A percentile compares a stretch with the other conserved stretches of the same genome.
phyloP scores from a whole-genome alignment of 2,113 vertebrate species.

The Puma concolor region DNA sequence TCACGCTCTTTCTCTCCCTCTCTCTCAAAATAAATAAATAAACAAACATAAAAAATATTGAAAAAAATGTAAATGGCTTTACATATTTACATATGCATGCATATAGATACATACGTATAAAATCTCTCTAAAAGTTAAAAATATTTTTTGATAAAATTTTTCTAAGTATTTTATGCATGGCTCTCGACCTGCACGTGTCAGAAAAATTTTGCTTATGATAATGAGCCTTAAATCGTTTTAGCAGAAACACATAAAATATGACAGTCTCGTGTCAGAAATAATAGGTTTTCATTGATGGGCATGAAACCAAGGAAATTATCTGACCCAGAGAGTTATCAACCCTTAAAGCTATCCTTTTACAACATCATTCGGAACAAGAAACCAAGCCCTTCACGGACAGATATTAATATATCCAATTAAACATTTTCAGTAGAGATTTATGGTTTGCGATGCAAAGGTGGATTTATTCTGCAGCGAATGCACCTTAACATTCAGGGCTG shows the following conservation, averaged over 20 bases:
- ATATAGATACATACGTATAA: not conserved
- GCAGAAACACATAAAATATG: not conserved
- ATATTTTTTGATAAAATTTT: not conserved
- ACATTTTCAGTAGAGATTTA: not conserved
- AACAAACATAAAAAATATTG: no score
- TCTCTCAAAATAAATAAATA: no score
- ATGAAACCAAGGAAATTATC: constrained; percentile 25
- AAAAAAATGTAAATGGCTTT: not conserved
- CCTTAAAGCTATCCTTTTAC: not conserved
- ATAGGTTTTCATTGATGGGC: not conserved
- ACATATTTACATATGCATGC: not conserved
- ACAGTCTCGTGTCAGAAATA: not conserved
- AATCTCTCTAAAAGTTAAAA: not conserved
- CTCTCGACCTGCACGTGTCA: not conserved
- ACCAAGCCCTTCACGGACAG: not conserved
- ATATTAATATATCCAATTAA: constrained; percentile 24
- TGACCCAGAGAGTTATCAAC: not conserved
- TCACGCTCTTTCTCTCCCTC: no score
- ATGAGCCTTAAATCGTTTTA: not conserved
- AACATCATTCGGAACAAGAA: not conserved
- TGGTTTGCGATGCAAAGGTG: not conserved
- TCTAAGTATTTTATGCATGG: not conserved
- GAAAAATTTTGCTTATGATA: not conserved
- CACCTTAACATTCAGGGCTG: not conserved
- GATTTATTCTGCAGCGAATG: not conserved